phyloP scores from a whole-genome alignment of 2,797 vertebrate species.

The Eutrigla gurnardus region DNA sequence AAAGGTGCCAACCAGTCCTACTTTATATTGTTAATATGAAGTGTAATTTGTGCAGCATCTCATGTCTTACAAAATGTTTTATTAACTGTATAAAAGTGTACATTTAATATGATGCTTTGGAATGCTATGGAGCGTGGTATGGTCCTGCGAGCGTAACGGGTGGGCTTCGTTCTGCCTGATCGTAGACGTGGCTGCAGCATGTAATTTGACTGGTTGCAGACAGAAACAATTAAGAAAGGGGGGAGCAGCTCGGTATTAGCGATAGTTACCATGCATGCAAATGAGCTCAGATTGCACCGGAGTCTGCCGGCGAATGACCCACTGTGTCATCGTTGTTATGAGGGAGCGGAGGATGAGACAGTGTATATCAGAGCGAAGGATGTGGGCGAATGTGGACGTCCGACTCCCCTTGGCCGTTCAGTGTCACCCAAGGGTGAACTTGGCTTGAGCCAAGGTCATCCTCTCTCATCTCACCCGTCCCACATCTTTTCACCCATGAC shows the following conservation, averaged over 20 bases:
- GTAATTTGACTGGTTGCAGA: conserved; percentile 51
- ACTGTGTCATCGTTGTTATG: conserved; percentile 25
- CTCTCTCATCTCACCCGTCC: conserved; percentile 24
- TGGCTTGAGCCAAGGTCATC: conserved; percentile 49
- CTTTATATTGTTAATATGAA: background rate
- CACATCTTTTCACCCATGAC: conserved; percentile 58
- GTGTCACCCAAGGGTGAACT: conserved; percentile 50
- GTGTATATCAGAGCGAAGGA: conserved; percentile 3
- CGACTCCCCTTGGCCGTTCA: background rate
- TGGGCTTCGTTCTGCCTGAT: conserved; percentile 33
- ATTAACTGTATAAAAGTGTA: background rate
- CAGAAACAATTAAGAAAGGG: conserved; percentile 46
- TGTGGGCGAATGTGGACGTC: conserved; percentile 12
- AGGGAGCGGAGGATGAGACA: conserved; percentile 13
- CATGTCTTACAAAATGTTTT: background rate
- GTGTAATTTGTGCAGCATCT: background rate
- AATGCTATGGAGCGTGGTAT: background rate
- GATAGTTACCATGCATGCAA: conserved; percentile 30
- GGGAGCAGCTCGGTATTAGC: conserved; percentile 31
- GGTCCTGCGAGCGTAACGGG: background rate
- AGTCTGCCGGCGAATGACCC: conserved; percentile 25
- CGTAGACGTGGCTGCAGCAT: conserved; percentile 34
- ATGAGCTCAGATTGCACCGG: conserved; percentile 51
- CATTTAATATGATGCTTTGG: background rate
- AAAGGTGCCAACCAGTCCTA: no score